These are phyloP conservation scores for Nothura maculosa DNA, from an alignment of 2,797 vertebrate species.

Conservation along the genomic window DNA sequence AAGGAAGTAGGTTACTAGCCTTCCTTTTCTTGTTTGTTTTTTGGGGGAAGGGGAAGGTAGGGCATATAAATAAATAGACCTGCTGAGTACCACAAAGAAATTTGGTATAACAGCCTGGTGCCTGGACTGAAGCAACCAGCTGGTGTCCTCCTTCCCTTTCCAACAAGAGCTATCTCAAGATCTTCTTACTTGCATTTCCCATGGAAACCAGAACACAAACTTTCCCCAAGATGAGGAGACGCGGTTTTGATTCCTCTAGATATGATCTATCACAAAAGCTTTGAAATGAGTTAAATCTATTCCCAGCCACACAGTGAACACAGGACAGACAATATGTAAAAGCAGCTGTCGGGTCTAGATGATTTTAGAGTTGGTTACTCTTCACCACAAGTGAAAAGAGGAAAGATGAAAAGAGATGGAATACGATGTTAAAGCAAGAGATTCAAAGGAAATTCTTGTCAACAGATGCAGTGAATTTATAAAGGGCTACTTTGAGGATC, in stretches of 20 bases:
- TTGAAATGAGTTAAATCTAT: not conserved
- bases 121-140: not conserved
- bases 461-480: not conserved
- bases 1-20: not conserved
- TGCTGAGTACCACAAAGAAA: accelerated
- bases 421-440: not conserved
- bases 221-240: not conserved
- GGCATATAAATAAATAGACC: not conserved
- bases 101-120: not conserved
- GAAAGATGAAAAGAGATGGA: not conserved
- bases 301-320: not conserved
- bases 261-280: not conserved
- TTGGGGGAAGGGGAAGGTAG: not conserved
- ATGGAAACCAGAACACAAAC: not conserved
- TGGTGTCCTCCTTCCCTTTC: conserved; percentile 41
- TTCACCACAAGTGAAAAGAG: not conserved
- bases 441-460: not conserved
- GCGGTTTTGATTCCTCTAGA: not conserved
- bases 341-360: not conserved
- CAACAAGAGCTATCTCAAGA: not conserved
- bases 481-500: not conserved
- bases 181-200: not conserved
- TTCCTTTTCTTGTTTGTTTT: too few relatives aligned
- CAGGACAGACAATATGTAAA: not conserved
- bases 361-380: not conserved